Evolutionary conservation across 1,140 invertebrate species (phyloP).

Genomic region (Bombus impatiens): DNA sequence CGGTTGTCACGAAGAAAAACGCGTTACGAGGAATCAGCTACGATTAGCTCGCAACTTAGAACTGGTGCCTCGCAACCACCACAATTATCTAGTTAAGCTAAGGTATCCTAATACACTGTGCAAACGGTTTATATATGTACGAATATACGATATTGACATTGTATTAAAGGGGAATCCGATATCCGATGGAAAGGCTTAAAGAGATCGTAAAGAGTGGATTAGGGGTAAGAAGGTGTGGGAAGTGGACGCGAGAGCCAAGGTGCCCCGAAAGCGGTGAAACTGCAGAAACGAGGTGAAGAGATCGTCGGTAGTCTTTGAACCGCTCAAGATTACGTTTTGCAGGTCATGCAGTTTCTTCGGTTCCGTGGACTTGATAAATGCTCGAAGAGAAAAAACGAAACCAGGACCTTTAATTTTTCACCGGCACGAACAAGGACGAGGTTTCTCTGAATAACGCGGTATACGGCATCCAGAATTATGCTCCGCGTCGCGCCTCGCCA

Average conservation of each 20-base stretch:
- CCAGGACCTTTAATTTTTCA: conserved; percentile 75
- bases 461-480: conserved; percentile 33
- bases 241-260: not conserved
- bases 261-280: conserved; percentile 52
- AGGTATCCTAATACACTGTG: no score
- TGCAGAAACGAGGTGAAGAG: conserved; percentile 47
- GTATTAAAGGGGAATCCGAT: not conserved
- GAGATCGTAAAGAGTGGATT: conserved; percentile 55
- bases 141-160: no score
- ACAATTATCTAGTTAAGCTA: not conserved
- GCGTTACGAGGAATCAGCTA: conserved; percentile 21
- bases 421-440: conserved; percentile 47
- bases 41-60: not conserved
- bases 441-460: conserved; percentile 54
- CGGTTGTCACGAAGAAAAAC: conserved; percentile 20
- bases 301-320: conserved; percentile 73
- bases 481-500: not conserved
- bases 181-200: conserved; percentile 41
- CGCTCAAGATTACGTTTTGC: conserved; percentile 77
- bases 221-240: not conserved
- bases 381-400: conserved; percentile 66
- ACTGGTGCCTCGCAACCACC: not conserved
- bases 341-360: conserved; percentile 72
- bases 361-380: conserved; percentile 75
- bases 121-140: no score